Conservation (phyloP, 2,888 invertebrate genomes). For the Philereme vetulata region DNA sequence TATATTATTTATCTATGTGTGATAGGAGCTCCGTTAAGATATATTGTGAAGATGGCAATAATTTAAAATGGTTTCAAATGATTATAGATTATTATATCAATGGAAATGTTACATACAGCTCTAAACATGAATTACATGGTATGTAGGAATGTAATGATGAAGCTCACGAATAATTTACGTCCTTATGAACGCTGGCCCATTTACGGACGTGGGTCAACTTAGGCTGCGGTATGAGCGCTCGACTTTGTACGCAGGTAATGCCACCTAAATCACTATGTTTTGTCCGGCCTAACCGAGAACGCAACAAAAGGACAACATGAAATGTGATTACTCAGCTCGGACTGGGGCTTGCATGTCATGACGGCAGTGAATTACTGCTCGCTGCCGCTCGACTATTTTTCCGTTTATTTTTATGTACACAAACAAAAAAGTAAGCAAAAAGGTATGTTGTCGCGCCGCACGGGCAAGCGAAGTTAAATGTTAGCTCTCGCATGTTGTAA, state of each 20-base stretch:
- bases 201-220: conserved; percentile 7
- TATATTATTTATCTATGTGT: no score
- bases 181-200: conserved; percentile 1
- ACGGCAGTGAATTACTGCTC: conserved; percentile 69
- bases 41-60: no score
- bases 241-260: conserved; percentile 49
- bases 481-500: conserved; percentile 65
- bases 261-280: conserved; percentile 66
- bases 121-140: no score
- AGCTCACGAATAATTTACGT: conserved; percentile 3
- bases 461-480: conserved; percentile 60
- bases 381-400: conserved; percentile 37
- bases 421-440: conserved; percentile 71
- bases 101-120: no score
- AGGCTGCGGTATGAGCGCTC: conserved; percentile 8
- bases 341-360: conserved; percentile 69
- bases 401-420: conserved; percentile 55
- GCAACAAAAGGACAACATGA: conserved; percentile 73
- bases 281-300: conserved; percentile 54
- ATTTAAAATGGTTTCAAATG: no score
- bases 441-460: conserved; percentile 58
- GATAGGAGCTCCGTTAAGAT: no score
- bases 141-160: no score
- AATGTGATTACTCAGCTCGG: conserved; percentile 76
- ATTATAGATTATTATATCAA: no score